These are phyloP conservation scores for Temnothorax longispinosus DNA, from an alignment of 1,140 invertebrate genomes.

Conservation along the genomic window DNA sequence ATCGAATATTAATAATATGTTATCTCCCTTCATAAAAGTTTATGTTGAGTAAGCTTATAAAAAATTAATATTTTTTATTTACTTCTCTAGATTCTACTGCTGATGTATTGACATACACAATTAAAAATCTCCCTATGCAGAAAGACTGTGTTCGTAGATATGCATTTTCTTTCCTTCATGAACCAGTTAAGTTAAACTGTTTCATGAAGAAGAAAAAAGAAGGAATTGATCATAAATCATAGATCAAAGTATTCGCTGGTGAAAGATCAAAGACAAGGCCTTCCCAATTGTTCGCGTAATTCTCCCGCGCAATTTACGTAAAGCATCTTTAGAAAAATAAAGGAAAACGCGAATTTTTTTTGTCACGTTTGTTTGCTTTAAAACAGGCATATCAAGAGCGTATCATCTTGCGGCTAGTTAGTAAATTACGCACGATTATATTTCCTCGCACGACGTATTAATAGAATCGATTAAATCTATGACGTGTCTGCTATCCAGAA, in stretches of 20 bases:
- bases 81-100: not conserved
- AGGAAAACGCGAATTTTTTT: slow-evolving; percentile 44
- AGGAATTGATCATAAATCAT: not conserved
- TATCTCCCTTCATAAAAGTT: not conserved
- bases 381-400: slow-evolving; percentile 46
- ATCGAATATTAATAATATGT: not conserved
- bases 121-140: not conserved
- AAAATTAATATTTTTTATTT: not conserved
- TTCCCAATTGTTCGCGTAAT: not conserved
- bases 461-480: slow-evolving; percentile 76
- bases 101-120: not conserved
- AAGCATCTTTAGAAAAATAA: slow-evolving; percentile 65
- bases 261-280: slow-evolving; percentile 3
- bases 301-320: not conserved
- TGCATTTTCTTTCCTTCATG: not conserved
- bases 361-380: slow-evolving; percentile 43
- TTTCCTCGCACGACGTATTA: slow-evolving; percentile 77
- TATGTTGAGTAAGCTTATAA: not conserved
- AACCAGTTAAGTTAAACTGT: not conserved
- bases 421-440: slow-evolving; percentile 79
- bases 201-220: not conserved
- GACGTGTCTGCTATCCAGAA: slow-evolving; percentile 81
- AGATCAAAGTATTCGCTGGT: not conserved
- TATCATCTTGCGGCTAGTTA: slow-evolving; percentile 55
- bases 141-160: not conserved